Percentiles rank a stretch among this genome's conserved stretches.
Evolutionary conservation across 2,797 vertebrate genomes (phyloP).

Genomic region (Acanthis flammea): DNA sequence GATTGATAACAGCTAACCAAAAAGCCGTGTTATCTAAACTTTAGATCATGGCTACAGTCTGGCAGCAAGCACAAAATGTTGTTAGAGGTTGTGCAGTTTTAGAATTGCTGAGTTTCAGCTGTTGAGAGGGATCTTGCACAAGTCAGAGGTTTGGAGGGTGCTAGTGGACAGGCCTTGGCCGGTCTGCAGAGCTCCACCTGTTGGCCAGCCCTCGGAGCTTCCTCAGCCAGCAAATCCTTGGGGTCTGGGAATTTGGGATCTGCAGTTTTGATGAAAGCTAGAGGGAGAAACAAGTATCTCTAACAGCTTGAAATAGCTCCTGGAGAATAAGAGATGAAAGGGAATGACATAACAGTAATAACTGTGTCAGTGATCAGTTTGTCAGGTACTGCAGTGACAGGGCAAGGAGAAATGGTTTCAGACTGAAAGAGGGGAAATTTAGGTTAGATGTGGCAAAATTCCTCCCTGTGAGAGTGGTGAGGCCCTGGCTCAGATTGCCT

Average conservation of each 20-base stretch:
- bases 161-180: neutral
- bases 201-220: neutral
- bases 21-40: neutral
- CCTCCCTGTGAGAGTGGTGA: neutral
- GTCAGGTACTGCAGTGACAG: neutral
- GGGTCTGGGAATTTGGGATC: neutral
- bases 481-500: neutral
- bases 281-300: neutral
- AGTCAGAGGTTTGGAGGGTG: neutral
- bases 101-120: neutral
- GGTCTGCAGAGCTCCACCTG: conserved; percentile 19
- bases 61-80: neutral
- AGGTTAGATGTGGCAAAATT: neutral
- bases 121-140: neutral
- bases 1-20: neutral
- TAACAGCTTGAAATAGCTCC: neutral
- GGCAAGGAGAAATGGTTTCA: neutral
- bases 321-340: neutral
- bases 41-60: neutral
- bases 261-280: neutral
- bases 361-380: neutral
- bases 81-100: neutral
- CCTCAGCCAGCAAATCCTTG: neutral
- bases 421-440: neutral
- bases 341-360: neutral